phyloP scores from a whole-genome alignment of 2,113 vertebrate genomes.

The Ornithorhynchus anatinus region DNA sequence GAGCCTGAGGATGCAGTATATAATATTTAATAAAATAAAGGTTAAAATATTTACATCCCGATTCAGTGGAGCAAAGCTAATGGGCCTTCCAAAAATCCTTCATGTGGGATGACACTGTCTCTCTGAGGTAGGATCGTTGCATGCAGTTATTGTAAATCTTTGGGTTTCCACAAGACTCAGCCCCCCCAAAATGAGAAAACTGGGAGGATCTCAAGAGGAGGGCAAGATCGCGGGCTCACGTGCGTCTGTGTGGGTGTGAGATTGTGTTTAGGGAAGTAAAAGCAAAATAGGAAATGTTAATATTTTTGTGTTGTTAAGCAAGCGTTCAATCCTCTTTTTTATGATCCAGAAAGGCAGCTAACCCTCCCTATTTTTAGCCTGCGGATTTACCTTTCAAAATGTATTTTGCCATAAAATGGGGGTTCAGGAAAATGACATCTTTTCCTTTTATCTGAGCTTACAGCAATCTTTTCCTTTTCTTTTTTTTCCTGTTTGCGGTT shows the following conservation, averaged over 20 bases:
- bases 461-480: no score
- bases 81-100: conserved; percentile 59
- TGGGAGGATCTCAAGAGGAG: conserved; percentile 41
- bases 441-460: conserved; percentile 34
- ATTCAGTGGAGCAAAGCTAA: conserved; percentile 66
- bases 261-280: neutral
- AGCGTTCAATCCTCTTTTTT: conserved; percentile 30
- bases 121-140: conserved; percentile 53
- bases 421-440: neutral
- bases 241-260: conserved; percentile 30
- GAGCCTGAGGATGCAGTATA: conserved; percentile 57
- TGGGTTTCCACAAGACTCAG: conserved; percentile 39
- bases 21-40: conserved; percentile 63
- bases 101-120: conserved; percentile 43
- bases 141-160: conserved; percentile 60
- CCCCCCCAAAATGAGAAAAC: conserved; percentile 56
- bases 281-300: neutral
- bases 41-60: conserved; percentile 61
- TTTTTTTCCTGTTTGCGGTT: neutral
- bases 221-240: neutral
- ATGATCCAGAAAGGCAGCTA: conserved; percentile 42
- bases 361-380: conserved; percentile 27
- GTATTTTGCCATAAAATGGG: conserved; percentile 39
- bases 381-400: conserved; percentile 56
- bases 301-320: neutral